These are phyloP conservation scores for Sebastes glaucus DNA, from an alignment of 2,797 vertebrate species.

Conservation along the genomic window DNA sequence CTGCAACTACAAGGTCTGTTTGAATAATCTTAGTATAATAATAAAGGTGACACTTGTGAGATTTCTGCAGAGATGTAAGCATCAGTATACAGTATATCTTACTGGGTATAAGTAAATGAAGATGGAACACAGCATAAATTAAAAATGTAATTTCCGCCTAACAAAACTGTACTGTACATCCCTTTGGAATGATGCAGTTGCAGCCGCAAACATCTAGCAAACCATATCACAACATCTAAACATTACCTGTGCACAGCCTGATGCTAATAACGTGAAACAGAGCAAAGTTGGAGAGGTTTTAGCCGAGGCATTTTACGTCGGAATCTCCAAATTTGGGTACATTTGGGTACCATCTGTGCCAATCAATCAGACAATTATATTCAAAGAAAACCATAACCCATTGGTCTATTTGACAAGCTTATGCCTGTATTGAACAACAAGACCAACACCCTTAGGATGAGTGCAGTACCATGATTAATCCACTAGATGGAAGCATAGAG, in stretches of 20 bases:
- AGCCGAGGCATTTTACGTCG: background rate
- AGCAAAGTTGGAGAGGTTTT: background rate
- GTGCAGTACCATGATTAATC: background rate
- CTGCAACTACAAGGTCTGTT: too few species aligned
- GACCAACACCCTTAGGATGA: background rate
- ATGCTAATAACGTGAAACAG: background rate
- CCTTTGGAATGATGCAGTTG: too few species aligned
- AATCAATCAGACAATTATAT: background rate
- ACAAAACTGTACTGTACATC: too few species aligned
- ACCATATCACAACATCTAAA: background rate
- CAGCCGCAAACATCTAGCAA: background rate
- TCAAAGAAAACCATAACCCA: background rate
- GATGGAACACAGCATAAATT: too few species aligned
- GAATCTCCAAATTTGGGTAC: background rate
- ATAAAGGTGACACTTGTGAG: too few species aligned
- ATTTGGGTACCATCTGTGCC: background rate
- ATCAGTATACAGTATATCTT: too few species aligned
- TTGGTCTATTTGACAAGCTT: background rate
- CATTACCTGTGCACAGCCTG: background rate
- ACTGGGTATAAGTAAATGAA: too few species aligned
- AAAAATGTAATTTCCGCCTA: too few species aligned
- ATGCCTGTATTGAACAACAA: background rate
- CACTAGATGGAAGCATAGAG: background rate
- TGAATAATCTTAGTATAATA: too few species aligned
- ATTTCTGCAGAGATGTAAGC: too few species aligned